phyloP scores from a whole-genome alignment of 1,140 invertebrate species.

The Caenorhabditis inopinata region DNA sequence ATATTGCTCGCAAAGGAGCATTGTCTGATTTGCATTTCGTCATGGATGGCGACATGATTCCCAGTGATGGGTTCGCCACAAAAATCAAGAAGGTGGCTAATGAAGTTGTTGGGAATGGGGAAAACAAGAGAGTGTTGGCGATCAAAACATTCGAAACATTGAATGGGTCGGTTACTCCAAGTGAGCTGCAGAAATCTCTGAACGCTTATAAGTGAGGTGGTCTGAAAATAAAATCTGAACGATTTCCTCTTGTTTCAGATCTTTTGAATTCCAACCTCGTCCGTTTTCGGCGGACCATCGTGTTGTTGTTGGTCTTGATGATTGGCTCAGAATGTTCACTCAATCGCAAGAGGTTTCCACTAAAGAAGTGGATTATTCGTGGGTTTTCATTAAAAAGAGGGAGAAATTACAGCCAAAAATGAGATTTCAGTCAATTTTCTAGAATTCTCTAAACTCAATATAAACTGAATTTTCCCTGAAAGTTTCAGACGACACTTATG shows the following conservation, averaged over 20 bases:
- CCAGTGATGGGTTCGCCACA: neutral
- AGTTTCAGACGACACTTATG: neutral
- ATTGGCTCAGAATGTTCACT: neutral
- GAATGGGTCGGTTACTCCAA: too few species aligned
- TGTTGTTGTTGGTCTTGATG: neutral
- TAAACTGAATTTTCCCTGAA: too few species aligned
- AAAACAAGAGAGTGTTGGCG: neutral
- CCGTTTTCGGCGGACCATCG: neutral
- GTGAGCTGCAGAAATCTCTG: neutral
- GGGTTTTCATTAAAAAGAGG: too few species aligned
- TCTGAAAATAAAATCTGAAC: too few species aligned
- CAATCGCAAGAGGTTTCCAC: neutral
- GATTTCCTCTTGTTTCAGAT: too few species aligned
- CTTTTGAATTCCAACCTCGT: neutral
- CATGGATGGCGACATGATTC: conserved; percentile 13
- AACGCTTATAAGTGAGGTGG: too few species aligned
- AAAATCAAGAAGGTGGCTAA: neutral
- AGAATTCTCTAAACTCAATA: too few species aligned
- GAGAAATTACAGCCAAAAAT: too few species aligned
- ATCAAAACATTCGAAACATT: neutral
- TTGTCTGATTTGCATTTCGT: neutral
- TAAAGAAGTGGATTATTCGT: neutral
- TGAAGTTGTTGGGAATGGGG: neutral
- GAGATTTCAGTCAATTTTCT: too few species aligned
- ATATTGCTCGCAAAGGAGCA: neutral